Base-by-base conservation (phyloP, 2,797 vertebrate genomes). In the Enteromius radiatus region DNA sequence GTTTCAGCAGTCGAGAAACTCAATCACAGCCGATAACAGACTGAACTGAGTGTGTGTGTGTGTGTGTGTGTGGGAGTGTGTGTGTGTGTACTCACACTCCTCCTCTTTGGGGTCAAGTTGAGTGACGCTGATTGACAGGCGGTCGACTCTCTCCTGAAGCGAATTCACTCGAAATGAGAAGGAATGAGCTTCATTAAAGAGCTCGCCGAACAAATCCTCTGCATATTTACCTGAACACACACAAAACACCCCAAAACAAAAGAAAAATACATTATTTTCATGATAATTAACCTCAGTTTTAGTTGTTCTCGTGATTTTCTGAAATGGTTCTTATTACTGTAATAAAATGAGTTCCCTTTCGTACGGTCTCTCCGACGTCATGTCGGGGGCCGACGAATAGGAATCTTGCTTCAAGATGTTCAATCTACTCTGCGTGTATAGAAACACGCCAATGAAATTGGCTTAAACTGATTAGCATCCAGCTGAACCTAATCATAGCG, bases 151-250 rank as follows among this genome's bases (percentile, higher is more conserved):
- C 91, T 99, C 98, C 90, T 99, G 98, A 75, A 99, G 94, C 36
- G 98, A 97, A 91, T 99, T 99, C 86, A 99, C 98, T 94, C 98
- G 94, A 92, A 99, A 99, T 77, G 97, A 99, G 93, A 99, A 99
- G 89, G 97, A 94, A 91, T 99, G 98, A 68, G 98, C 98, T 93
- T 99, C 98, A 56, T 98, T 98, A 93, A 99, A 99, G 83, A 99
- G 95, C 91, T 99, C 97, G 86, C 98, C 98, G 90, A 99, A 99
- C 91, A 99, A 94, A 91, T 99, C 97, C 94, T 99, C 98, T 87
- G 98, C 98, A 96, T 99, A 98, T 95, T 99, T 99, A 96, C 98
- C 98, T 99, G 91, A 71, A 71, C 38, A 80, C 64, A 61, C 68
- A 85, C 33, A 81, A 47, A 68, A 43, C 17, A 36, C 8, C 76